Percentiles rank a stretch among this genome's conserved stretches.
These are phyloP conservation scores for Bombus balteatus DNA, from an alignment of 1,140 invertebrate species.

Conservation along the genomic window DNA sequence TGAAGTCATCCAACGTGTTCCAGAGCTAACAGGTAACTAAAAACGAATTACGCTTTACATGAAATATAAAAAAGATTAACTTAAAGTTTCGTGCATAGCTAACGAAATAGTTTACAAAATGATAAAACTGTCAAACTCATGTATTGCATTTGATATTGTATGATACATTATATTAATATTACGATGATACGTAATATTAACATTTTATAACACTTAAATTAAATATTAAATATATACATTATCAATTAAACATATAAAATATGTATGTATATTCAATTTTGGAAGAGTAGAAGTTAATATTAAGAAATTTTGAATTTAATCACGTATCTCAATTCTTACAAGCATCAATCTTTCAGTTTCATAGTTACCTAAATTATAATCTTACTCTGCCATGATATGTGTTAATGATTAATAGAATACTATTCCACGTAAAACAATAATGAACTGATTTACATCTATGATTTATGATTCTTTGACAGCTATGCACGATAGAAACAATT, in stretches of 20 bases:
- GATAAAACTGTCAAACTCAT: background rate
- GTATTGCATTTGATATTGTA: no score
- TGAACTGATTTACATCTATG: background rate
- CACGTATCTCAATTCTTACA: background rate
- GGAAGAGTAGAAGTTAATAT: background rate
- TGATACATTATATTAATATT: no score
- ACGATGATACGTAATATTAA: no score
- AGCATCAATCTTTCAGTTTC: background rate
- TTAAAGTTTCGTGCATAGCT: no score
- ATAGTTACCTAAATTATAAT: background rate
- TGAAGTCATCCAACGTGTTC: constrained; percentile 47
- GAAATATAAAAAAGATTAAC: background rate
- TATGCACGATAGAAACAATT: background rate
- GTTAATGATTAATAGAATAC: background rate
- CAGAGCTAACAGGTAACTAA: constrained; percentile 58
- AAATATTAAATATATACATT: no score
- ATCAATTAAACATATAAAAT: no score
- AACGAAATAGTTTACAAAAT: background rate
- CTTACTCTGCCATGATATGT: background rate
- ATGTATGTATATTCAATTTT: background rate
- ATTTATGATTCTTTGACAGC: background rate
- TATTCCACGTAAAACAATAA: background rate
- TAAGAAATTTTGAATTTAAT: background rate
- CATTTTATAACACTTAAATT: no score
- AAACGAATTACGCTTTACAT: background rate